These are phyloP conservation scores for Nineta flava DNA, from an alignment of 2,888 invertebrate genomes.

Conservation along the genomic window DNA sequence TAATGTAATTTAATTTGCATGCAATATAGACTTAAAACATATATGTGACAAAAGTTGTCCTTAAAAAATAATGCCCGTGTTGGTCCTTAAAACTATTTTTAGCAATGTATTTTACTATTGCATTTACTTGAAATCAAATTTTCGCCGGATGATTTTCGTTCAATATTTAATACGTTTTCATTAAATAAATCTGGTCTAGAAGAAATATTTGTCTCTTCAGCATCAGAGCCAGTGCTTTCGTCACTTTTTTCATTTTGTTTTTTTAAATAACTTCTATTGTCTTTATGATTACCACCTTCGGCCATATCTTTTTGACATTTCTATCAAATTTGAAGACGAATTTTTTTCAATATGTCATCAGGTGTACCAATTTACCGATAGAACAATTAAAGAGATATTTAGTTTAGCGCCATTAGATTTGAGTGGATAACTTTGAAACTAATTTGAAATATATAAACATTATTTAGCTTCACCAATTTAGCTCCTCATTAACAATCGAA, in stretches of 20 bases:
- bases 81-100: background rate
- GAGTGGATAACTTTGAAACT: too few relatives aligned
- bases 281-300: constrained; percentile 1
- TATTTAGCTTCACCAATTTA: too few relatives aligned
- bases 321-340: background rate
- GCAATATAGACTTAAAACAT: too few relatives aligned
- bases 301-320: constrained; percentile 4
- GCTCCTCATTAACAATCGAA: too few relatives aligned
- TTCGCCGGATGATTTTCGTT: constrained; percentile 2
- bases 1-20: too few relatives aligned
- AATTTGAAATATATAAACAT: too few relatives aligned
- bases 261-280: background rate
- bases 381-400: too few relatives aligned
- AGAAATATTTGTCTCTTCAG: constrained; percentile 1
- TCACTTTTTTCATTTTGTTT: background rate
- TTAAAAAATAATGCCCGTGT: too few relatives aligned
- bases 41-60: too few relatives aligned
- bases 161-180: constrained; percentile 4
- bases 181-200: constrained; percentile 6
- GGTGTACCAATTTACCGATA: too few relatives aligned
- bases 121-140: background rate
- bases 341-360: too few relatives aligned
- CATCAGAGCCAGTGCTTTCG: background rate
- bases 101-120: background rate
- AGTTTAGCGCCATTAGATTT: too few relatives aligned